Evolutionary conservation across 2,797 vertebrate genomes (phyloP).

Genomic region (Fundulus diaphanus): DNA sequence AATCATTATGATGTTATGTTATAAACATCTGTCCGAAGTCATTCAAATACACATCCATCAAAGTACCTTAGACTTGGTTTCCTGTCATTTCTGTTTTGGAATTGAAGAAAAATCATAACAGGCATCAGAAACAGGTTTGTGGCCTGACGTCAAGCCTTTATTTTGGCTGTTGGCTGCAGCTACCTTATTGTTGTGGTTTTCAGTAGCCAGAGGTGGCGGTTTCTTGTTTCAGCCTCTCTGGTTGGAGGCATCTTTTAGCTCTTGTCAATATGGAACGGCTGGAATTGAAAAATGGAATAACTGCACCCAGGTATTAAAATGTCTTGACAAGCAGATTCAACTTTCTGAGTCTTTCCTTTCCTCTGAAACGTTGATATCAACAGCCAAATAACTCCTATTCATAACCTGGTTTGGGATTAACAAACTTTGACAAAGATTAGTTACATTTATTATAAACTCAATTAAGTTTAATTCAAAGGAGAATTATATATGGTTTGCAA

Average conservation of each 20-base stretch:
- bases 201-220: neutral
- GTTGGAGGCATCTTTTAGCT: neutral
- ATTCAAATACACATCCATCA: neutral
- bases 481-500: too few relatives aligned
- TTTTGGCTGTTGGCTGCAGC: neutral
- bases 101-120: neutral
- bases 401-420: too few relatives aligned
- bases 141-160: neutral
- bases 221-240: neutral
- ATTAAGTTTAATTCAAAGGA: too few relatives aligned
- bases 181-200: neutral
- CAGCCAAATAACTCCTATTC: too few relatives aligned
- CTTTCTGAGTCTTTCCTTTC: too few relatives aligned
- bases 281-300: neutral
- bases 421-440: too few relatives aligned
- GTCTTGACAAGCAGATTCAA: neutral
- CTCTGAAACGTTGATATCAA: too few relatives aligned
- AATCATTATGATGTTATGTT: neutral
- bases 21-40: neutral
- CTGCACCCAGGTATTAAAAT: too few relatives aligned
- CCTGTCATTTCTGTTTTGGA: neutral
- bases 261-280: too few relatives aligned
- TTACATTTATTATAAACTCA: too few relatives aligned
- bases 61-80: neutral
- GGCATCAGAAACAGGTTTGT: neutral